Conservation (phyloP, 2,888 invertebrate species). For the Thecocarcelia acutangulata region DNA sequence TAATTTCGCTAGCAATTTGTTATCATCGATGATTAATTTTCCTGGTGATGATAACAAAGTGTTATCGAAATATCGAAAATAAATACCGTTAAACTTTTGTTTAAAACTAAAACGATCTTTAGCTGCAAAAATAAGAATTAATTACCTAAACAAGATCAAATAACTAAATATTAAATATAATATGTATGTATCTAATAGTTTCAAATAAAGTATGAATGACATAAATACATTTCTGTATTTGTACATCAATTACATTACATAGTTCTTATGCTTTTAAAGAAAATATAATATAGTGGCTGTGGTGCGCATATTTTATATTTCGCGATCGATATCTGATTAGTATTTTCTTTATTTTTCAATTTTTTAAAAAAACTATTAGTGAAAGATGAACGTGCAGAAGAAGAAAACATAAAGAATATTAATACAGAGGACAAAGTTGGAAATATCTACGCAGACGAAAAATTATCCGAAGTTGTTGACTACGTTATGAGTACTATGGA, state of each 20-base stretch:
- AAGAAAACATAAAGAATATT: too few species aligned
- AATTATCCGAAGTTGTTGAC: constrained; percentile 84
- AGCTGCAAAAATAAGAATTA: too few species aligned
- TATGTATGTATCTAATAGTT: constrained; percentile 50
- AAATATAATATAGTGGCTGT: constrained; percentile 66
- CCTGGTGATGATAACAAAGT: too few species aligned
- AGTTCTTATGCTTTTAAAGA: constrained; percentile 70
- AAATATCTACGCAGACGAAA: constrained; percentile 82
- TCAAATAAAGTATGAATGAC: constrained; percentile 66
- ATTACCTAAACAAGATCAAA: too few species aligned
- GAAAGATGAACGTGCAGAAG: constrained; percentile 28
- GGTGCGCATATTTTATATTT: constrained; percentile 70
- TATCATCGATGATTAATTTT: too few species aligned
- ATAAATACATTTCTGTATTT: background rate
- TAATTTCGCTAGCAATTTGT: too few species aligned
- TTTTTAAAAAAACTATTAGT: too few species aligned
- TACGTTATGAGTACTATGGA: constrained; percentile 86
- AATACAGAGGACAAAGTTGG: constrained; percentile 77
- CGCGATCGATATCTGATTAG: background rate
- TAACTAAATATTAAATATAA: too few species aligned
- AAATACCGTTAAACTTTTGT: too few species aligned
- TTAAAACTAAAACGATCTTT: too few species aligned
- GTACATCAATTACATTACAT: constrained; percentile 36
- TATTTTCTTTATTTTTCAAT: background rate
- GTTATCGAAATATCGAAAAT: too few species aligned